Base-by-base conservation (phyloP, 1,140 invertebrate species). In the Drosophila quadrilineata region DNA sequence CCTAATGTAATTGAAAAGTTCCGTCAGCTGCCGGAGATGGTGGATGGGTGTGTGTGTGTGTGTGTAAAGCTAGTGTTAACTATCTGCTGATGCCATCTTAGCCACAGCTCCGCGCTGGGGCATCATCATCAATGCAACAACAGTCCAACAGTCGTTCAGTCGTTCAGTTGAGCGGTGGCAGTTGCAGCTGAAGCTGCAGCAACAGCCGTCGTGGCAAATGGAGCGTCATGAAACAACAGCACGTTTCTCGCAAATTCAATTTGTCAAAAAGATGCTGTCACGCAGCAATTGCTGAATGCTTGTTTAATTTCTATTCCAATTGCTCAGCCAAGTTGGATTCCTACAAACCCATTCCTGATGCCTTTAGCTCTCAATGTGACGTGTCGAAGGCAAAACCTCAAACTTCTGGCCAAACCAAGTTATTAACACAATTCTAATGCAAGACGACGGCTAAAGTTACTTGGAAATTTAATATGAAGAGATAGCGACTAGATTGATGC, bases 251-350 rank as follows among this genome's bases (percentile, higher is more conserved):
- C 64, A 71, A 75, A 84, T 84, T 84, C 77, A 84, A 84, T 84
- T 84, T 84, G 77, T 84, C 77, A 84, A 84, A 82, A 84, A 74
- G 77, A 84, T 84, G 73, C 79, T 84, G 77, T 82, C 71, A 82
- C 72, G 76, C 54, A 82, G 72, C 58, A 68, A 82, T 62, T 68
- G 69, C 74, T 84, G 77, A 84, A 84, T 84, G 77, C 77, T 84
- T 74, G 70, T 79, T 84, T 84, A 84, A 84, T 84, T 84, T 73
- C 57, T 77, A 65, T 65, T 65, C 17, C 54, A 49, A 64, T 64
- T 64, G 22, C 40, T 24, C 6, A 26, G 49, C 24, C 26, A 21
- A 10, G 41, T 53, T 14, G 35, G 5, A 3, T 35, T 46, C 10
- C 38, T 3, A n/a, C n/a, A n/a, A n/a, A n/a, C n/a, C n/a, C n/a